Evolutionary conservation across 2,113 vertebrate genomes (phyloP), one percentile per base, ranked within the genome.

Genomic region (Nothoprocta perdicaria): DNA sequence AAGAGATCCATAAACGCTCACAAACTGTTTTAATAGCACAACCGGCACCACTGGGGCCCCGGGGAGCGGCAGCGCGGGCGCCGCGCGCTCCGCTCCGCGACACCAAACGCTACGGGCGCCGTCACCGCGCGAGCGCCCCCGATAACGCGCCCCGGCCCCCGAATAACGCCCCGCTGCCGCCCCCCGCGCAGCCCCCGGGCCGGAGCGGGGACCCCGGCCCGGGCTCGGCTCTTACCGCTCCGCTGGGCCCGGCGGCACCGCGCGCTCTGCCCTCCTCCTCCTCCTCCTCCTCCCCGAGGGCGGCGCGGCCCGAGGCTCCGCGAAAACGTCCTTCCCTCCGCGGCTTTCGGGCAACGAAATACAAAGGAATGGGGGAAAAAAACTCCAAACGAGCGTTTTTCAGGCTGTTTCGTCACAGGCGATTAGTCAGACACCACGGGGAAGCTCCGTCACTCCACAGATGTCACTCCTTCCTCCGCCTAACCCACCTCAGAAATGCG

Each of bases 51-150:
- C 2, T n/a, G 3, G 3, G 4, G 4, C 68, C 40, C 31, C 40
- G 2, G 10, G 6, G 35, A 21, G 58, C 46, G 21, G 14, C 9
- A 11, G 29, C 76, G 22, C 0, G 57, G 27, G 15, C 31, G 4
- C 0, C 13, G 35, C 7, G 23, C 57, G 1, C 12, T 0, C 14
- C 57, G 1, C 12, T 0, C 14, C 35, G 7, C n/a, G 10, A 58
- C 33, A 43, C 69, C 3, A 62, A 14, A 29, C 24, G 27, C 10
- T 40, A 14, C 76, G 60, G 78, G 17, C 4, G 1, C 5, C 11
- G 3, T 13, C 5, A 60, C 17, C 33, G 12, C 57, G 8, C 8
- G 14, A 17, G 2, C 38, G 45, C 45, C 35, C 35, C 35, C 35
- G 6, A 38, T 38, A 38, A 38, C 35, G 35, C 35, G 35, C 35